Evolutionary conservation across 1,140 invertebrate genomes (phyloP), one percentile per base, ranked within the genome.

Genomic region (Bombus soroeensis): DNA sequence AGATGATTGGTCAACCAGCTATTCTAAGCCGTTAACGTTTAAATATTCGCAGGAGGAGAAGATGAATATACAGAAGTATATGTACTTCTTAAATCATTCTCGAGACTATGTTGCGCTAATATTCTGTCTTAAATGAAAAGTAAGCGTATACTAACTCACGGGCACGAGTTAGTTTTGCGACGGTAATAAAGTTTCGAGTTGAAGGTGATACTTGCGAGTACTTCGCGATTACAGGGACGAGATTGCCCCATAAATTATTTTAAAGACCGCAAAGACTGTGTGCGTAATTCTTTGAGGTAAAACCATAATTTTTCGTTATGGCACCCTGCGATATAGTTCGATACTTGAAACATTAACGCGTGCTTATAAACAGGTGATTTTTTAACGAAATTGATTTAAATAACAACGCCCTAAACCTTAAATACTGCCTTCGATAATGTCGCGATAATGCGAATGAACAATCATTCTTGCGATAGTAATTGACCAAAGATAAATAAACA

Each of bases 241-340:
- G 75, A 79, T 64, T 59, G 82, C 41, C 37, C 75, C 75, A 71
- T 84, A 84, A 84, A 84, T 84, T 84, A 84, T 59, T 84, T 84
- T 84, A 84, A 84, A 71, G 37, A 59, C 82, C 75, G 62, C 75
- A 28, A 43, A 34, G n/a, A 28, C 64, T 13, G 64, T 22, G 53
- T 47, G 82, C 57, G 39, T 37, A 71, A 59, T 71, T 57, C 37
- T 78, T 43, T 32, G 10, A 43, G 53, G 68, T 71, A n/a, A 79
- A 84, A 79, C 66, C 47, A 43, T 78, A 79, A 79, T 66, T 84
- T 76, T 83, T 53, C 28, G 41, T 53, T 53, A 32, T 34, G 72
- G 41, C 39, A 53, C 25, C 39, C 59, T 53, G 34, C 28, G 18
- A 66, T 66, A 39, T 22, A n/a, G 34, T 22, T 34, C 64, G 64